Base-by-base conservation (phyloP, 2,888 invertebrate species). In the Drosophila austrosaltans region DNA sequence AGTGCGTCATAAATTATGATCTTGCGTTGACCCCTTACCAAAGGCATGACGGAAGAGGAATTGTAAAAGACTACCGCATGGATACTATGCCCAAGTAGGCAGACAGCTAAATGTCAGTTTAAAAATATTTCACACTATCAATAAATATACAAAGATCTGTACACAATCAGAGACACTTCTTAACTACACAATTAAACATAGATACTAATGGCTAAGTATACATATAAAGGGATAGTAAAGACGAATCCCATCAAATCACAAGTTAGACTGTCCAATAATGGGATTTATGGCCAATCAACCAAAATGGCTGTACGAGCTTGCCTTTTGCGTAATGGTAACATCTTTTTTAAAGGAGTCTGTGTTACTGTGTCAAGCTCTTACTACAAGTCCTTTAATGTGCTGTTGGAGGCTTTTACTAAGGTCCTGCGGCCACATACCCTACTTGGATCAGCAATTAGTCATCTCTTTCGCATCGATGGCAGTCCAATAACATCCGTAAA, bases 1-100 rank as follows among this genome's bases (percentile, higher is more conserved):
- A 76, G 72, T 63, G 70, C 77, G 76, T 83, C 78, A 72, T 88
- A 81, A 79, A 86, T 87, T 78, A 75, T 64, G 59, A 61, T 61
- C 67, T 72, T 68, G 70, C 57, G 53, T 42, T 60, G 57, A 16
- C 54, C 56, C 10, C 61, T 42, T 36, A 57, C 66, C 8, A 40
- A 44, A 42, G n/a, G 58, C 48, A 73, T 74, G 72, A 57, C 74
- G 72, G 75, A 76, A 82, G 72, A 78, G 64, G 63, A 78, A 75
- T 57, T 61, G 25, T 1, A 66, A 36, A 28, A 42, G 36, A 56
- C 70, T 79, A 12, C 77, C 69, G 71, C 65, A 73, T 73, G 56
- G 76, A 75, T 73, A 71, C 32, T 36, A 75, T 72, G 69, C 28
- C 40, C 4, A 76, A 76, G 61, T n/a, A 28, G 44, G 32, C 72